These are phyloP conservation scores for Platygyra sinensis DNA, from an alignment of 64 coral and sea anemone species.

Conservation along the genomic window DNA sequence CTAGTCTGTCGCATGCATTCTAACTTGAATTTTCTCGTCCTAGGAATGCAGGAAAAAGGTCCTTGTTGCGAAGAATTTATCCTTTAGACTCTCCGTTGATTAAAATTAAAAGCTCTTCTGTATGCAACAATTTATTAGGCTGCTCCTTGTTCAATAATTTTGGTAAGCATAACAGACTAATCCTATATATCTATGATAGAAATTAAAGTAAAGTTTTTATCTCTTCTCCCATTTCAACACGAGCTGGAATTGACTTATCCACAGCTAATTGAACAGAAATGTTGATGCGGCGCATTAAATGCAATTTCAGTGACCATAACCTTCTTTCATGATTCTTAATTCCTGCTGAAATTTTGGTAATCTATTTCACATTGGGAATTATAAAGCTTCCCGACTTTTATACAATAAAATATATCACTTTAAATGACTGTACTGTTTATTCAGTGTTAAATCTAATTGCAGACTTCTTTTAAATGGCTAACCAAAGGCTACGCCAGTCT, in stretches of 20 bases:
- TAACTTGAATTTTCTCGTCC: neutral
- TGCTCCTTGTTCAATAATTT: neutral
- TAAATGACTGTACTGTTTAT: neutral
- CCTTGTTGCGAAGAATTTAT: neutral
- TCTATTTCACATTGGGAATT: neutral
- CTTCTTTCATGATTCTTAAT: neutral
- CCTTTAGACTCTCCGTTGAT: neutral
- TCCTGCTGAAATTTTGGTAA: neutral
- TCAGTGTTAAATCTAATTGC: neutral
- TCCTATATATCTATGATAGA: slow-evolving; percentile 13
- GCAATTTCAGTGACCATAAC: neutral
- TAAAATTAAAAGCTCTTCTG: slow-evolving; percentile 5
- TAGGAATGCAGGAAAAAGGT: neutral
- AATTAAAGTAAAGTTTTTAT: neutral
- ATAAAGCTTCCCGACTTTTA: neutral
- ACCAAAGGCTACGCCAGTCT: neutral
- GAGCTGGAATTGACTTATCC: slow-evolving; percentile 16
- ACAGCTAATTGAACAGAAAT: neutral
- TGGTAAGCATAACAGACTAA: neutral
- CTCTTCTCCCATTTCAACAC: neutral
- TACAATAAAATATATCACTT: neutral
- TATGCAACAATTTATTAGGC: neutral
- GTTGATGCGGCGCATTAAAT: slow-evolving; percentile 13
- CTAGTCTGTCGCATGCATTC: neutral
- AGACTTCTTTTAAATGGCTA: neutral